Conservation (phyloP, 2,797 vertebrate genomes). For the Aratinga solstitialis region DNA sequence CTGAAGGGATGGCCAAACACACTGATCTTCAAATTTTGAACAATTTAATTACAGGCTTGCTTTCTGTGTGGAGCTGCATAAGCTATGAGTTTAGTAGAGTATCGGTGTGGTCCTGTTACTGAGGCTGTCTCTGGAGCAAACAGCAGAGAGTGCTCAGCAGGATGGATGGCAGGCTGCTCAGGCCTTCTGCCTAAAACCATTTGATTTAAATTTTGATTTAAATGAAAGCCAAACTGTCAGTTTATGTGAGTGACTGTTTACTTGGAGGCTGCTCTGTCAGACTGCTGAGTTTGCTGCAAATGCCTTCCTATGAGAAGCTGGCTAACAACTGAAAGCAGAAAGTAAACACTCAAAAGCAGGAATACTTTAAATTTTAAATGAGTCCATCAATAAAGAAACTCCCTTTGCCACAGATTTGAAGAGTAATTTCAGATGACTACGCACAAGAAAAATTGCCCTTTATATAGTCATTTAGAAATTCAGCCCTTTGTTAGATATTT, state of each 20-base stretch:
- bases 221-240: background rate
- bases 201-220: background rate
- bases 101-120: background rate
- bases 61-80: conserved; percentile 33
- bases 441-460: background rate
- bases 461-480: background rate
- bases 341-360: background rate
- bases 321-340: background rate
- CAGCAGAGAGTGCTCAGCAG: background rate
- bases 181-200: background rate
- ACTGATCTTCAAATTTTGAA: conserved; percentile 60
- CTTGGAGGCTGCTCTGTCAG: background rate
- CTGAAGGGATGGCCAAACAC: conserved; percentile 61
- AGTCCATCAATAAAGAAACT: background rate
- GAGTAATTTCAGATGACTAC: background rate
- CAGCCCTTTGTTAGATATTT: background rate
- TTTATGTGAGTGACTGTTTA: background rate
- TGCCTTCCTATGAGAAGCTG: background rate
- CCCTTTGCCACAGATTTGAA: background rate
- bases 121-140: background rate
- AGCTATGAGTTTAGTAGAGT: background rate
- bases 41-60: conserved; percentile 65
- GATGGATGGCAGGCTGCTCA: background rate
- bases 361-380: background rate
- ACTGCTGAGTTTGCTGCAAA: background rate